Base-by-base conservation (phyloP, 2,113 vertebrate species). In the Pseudorectes ferrugineus region DNA sequence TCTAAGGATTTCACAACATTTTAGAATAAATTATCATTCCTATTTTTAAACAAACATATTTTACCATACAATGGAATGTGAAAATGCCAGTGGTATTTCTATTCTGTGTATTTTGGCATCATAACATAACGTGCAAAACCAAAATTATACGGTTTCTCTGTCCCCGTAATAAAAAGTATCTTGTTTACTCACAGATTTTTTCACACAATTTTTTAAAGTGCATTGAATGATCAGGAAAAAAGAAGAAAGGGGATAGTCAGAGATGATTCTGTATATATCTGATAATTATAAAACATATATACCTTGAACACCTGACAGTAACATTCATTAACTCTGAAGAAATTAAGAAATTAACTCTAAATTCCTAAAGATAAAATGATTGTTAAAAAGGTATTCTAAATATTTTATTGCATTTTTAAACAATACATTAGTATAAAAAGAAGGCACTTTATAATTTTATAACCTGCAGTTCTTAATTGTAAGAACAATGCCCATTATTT, bases 91-190 rank as follows among this genome's bases (percentile, higher is more conserved):
- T 54, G 74, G 62, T 81, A 89, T 68, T 82, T 91, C 45, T 52
- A 28, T n/a, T 63, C 66, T 81, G 38, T 61, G 28, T 55, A 88
- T 48, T 93, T 91, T 89, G 94, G 95, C 72, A 94, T 86, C 74
- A 75, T 75, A 91, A 91, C 20, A 51, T 26, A 63, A 86, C 8
- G 5, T 4, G 6, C 24, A 84, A 90, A 92, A 58, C 38, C 38
- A 88, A 95, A 97, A 96, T 86, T 57, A 78, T 49, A 94, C 11
- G 9, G 45, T 91, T 95, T 96, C 80, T 80, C 67, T 93, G 55
- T 70, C 21, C 17, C 9, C 1, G 0, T 51, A 88, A 89, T 21
- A 87, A 96, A 96, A 95, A 94, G 25, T 16, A 51, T 28, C 55
- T 24, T 95, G 29, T 88, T 82, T 52, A 87, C 49, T 91, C 54